Evolutionary conservation across 2,888 invertebrate species (phyloP).

Genomic region (Thalpophila matura): DNA sequence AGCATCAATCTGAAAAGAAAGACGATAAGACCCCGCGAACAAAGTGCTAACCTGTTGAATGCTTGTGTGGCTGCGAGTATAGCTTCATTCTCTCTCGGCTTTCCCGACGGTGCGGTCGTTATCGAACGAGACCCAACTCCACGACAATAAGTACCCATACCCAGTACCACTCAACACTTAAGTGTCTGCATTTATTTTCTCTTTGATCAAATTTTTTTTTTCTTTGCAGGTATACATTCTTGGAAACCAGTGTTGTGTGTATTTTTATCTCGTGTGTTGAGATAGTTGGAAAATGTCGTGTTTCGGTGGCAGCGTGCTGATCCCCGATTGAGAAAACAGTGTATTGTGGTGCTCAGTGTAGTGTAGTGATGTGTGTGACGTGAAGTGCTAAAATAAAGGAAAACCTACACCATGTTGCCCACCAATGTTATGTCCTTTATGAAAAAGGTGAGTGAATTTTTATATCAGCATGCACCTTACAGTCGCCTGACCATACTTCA

Average conservation of each 20-base stretch:
- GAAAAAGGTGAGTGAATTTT: conserved; percentile 94
- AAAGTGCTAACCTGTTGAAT: conserved; percentile 81
- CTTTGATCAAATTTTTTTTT: conserved; percentile 51
- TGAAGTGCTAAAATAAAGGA: conserved; percentile 68
- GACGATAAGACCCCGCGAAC: conserved; percentile 66
- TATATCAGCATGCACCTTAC: conserved; percentile 1
- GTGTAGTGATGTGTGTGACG: conserved; percentile 76
- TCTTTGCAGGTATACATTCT: conserved; percentile 67
- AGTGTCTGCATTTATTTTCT: conserved; percentile 52
- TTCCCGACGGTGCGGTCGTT: conserved; percentile 71
- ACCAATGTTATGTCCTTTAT: conserved; percentile 97
- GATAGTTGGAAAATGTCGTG: conserved; percentile 79
- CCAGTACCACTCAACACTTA: conserved; percentile 47
- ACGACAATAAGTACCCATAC: conserved; percentile 55
- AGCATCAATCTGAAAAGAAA: conserved; percentile 66
- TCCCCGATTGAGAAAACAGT: conserved; percentile 77
- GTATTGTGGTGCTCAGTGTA: conserved; percentile 66
- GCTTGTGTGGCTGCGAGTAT: conserved; percentile 63
- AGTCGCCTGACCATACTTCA: not conserved
- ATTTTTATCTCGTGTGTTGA: conserved; percentile 24
- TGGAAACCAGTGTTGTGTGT: conserved; percentile 54
- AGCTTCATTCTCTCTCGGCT: conserved; percentile 76
- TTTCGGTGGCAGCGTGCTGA: conserved; percentile 80
- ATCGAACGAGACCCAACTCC: conserved; percentile 59
- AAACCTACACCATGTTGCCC: conserved; percentile 94